Percentiles rank a stretch among this genome's conserved stretches.
Evolutionary conservation across 2,797 vertebrate species (phyloP).

Genomic region (Diplodus puntazzo): DNA sequence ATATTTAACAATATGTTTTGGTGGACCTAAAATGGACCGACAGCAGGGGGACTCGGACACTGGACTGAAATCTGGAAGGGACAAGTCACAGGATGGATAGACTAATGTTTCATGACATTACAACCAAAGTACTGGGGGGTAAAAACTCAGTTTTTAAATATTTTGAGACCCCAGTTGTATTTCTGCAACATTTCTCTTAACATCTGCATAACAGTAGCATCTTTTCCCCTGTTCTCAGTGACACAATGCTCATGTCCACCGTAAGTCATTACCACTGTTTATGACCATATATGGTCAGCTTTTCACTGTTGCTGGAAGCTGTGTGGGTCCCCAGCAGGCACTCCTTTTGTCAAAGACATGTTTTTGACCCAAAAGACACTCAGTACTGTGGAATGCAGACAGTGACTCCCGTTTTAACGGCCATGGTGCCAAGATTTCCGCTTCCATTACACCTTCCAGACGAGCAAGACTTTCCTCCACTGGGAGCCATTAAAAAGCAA

Average conservation of each 20-base stretch:
- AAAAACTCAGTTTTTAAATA: not conserved
- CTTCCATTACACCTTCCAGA: constrained; percentile 1
- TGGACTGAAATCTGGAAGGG: too few relatives aligned
- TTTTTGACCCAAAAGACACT: constrained; percentile 39
- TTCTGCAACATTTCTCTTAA: not conserved
- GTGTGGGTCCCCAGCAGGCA: constrained; percentile 19
- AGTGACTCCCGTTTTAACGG: constrained; percentile 1
- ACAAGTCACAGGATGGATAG: too few relatives aligned
- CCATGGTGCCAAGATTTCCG: constrained; percentile 14
- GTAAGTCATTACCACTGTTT: constrained; percentile 3
- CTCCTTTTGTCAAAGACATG: constrained; percentile 30
- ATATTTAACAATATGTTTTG: not conserved
- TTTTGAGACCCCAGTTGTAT: not conserved
- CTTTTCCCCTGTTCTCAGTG: not conserved
- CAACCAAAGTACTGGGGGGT: too few relatives aligned
- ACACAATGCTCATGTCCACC: constrained; percentile 25
- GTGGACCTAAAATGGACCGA: not conserved
- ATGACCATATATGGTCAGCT: constrained; percentile 76
- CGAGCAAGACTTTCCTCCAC: not conserved
- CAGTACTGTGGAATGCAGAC: constrained; percentile 59
- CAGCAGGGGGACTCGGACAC: not conserved
- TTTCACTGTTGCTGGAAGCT: constrained; percentile 49
- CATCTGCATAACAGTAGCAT: not conserved
- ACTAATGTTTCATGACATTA: too few relatives aligned
- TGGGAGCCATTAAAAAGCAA: not conserved